phyloP scores from a whole-genome alignment of 2,888 invertebrate genomes.

The Drosophila limbata region DNA sequence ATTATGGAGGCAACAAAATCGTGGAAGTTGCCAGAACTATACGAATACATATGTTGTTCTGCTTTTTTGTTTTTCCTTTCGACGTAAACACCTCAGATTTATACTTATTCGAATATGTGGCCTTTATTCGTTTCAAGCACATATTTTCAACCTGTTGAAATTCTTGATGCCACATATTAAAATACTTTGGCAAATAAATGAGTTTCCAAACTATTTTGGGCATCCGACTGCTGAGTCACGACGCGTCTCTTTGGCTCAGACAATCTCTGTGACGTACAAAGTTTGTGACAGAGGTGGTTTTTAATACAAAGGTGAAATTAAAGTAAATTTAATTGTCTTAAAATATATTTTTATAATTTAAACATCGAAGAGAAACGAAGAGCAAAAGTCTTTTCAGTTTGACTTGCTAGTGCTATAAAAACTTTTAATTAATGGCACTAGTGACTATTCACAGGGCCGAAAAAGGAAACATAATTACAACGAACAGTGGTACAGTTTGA shows the following conservation, averaged over 20 bases:
- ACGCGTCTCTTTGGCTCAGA: conserved; percentile 53
- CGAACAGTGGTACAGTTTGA: too few species aligned
- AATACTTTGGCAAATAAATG: conserved; percentile 67
- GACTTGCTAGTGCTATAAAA: too few species aligned
- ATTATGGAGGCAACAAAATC: conserved; percentile 21
- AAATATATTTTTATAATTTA: neutral
- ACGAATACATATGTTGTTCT: conserved; percentile 9
- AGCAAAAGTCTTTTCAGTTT: neutral
- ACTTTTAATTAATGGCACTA: too few species aligned
- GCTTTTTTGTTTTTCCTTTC: conserved; percentile 13
- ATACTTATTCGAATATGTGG: conserved; percentile 21
- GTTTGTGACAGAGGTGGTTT: conserved; percentile 14
- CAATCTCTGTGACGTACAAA: conserved; percentile 55
- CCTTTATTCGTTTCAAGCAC: conserved; percentile 29
- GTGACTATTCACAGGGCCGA: too few species aligned
- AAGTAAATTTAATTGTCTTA: neutral
- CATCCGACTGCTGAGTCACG: conserved; percentile 68
- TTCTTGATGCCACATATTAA: conserved; percentile 52
- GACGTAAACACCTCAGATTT: conserved; percentile 25
- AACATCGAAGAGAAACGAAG: neutral
- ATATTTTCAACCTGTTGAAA: conserved; percentile 65
- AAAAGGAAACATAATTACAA: too few species aligned
- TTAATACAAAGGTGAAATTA: conserved; percentile 3
- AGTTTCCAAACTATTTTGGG: conserved; percentile 65
- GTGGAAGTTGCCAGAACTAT: conserved; percentile 55